Conservation (phyloP, 2,797 vertebrate species). For the Chaunax sp. region DNA sequence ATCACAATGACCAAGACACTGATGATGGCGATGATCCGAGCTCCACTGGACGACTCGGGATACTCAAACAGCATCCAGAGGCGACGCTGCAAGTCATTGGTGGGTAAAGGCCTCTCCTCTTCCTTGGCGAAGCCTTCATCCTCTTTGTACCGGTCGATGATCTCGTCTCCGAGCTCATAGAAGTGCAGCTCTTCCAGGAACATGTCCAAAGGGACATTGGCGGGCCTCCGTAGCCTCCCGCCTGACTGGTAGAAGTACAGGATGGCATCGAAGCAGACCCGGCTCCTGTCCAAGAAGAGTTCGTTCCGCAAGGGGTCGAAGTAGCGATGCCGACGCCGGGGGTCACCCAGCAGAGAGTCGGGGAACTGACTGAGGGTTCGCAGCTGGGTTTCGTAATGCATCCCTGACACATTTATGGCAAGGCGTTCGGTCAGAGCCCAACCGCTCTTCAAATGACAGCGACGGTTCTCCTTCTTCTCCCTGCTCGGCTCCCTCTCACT, state of each 20-base stretch:
- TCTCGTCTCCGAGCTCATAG: constrained; percentile 91
- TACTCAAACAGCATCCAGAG: constrained; percentile 96
- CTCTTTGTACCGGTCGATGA: constrained; percentile 87
- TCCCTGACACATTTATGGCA: constrained; percentile 93
- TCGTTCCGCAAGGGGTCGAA: constrained; percentile 91
- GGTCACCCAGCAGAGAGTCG: constrained; percentile 91
- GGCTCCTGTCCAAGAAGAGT: constrained; percentile 93
- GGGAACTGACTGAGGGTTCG: constrained; percentile 92
- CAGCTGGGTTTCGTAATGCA: constrained; percentile 92
- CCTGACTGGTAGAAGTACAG: constrained; percentile 97
- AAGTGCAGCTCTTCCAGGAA: constrained; percentile 95
- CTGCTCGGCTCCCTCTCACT: constrained; percentile 43
- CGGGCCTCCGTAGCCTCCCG: constrained; percentile 87
- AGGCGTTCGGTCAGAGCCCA: constrained; percentile 84
- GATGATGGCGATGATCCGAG: constrained; percentile 91
- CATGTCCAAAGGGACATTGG: constrained; percentile 91
- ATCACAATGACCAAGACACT: constrained; percentile 95
- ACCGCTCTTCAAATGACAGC: constrained; percentile 58
- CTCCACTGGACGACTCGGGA: constrained; percentile 90
- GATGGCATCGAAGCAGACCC: constrained; percentile 93
- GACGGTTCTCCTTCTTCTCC: constrained; percentile 44
- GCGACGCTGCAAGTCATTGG: constrained; percentile 79
- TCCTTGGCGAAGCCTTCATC: constrained; percentile 92
- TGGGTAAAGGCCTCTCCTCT: constrained; percentile 84
- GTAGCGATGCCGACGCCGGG: constrained; percentile 86